Percentiles rank a stretch among this genome's conserved stretches.
These are phyloP conservation scores for Idaea straminata DNA, from an alignment of 2,888 invertebrate species.

Conservation along the genomic window DNA sequence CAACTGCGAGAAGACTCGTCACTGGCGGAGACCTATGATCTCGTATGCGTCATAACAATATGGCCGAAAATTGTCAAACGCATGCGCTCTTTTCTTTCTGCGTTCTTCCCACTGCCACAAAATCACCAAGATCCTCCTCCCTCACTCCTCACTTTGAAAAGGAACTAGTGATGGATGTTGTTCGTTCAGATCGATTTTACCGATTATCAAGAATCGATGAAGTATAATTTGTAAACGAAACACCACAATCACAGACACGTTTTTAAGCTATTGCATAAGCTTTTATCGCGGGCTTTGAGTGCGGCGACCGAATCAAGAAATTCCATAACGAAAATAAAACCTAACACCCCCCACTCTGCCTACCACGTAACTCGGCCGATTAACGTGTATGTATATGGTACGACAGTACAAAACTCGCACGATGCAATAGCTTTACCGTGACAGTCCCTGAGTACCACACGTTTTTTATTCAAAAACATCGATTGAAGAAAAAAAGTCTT, in stretches of 20 bases:
- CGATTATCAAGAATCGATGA: neutral
- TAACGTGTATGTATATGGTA: too few relatives aligned
- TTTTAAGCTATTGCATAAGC: too few relatives aligned
- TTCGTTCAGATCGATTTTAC: neutral
- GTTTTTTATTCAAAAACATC: neutral
- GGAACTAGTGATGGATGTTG: neutral
- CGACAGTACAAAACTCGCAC: too few relatives aligned
- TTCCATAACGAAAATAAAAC: too few relatives aligned
- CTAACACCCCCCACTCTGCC: too few relatives aligned
- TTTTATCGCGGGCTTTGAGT: too few relatives aligned
- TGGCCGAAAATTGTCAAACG: constrained; percentile 81
- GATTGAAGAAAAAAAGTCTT: too few relatives aligned
- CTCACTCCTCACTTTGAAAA: neutral
- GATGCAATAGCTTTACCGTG: too few relatives aligned
- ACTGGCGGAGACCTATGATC: constrained; percentile 88
- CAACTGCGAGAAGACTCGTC: constrained; percentile 93
- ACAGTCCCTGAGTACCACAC: too few relatives aligned
- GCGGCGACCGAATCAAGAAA: too few relatives aligned
- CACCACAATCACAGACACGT: neutral
- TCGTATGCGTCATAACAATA: constrained; percentile 88
- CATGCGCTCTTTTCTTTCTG: constrained; percentile 58
- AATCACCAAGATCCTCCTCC: neutral
- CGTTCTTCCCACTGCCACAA: constrained; percentile 26
- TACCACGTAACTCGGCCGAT: too few relatives aligned
- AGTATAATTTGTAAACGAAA: too few relatives aligned